Base-by-base conservation (phyloP, 2,888 invertebrate species). In the Euphydryas editha region DNA sequence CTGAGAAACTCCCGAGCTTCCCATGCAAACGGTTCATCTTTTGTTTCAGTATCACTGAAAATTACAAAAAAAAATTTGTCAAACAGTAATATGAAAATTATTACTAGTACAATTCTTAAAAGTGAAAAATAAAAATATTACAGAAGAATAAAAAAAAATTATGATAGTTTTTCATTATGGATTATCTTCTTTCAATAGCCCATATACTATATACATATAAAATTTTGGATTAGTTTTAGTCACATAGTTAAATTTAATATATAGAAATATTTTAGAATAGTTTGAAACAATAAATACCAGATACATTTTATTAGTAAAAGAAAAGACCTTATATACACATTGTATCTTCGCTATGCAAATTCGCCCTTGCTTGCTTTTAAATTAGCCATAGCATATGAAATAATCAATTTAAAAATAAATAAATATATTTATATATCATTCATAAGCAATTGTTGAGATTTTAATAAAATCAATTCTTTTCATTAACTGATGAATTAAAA, bases 1-100 rank as follows among this genome's bases (percentile, higher is more conserved):
- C 99, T 94, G 58, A 99, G 93, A 82, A 96, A 99, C 90, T 99
- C 99, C 63, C 99, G 95, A 1, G 99, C 97, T 83, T 99, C 99
- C 99, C 99, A 99, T 0, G 99, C 99, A 93, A 94, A 99, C 1
- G 99, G 97, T 89, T 99, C 97, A 84, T 98, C 98, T 84, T 95
- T 96, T 13, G 95, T 94, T 79, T 96, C 96, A 54, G 94, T 94
- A 49, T 94, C 93, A 84, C 94, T 95, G 84, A 59, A 77, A 81
- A 20, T 62, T 54, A 21, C 30, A 46, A 18, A n/a, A 30, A n/a
- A n/a, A 18, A 3, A 7, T 63, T 24, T 1, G 15, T 58, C 4
- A 51, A 20, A 7, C n/a, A 39, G 20, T 18, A 42, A n/a, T 47
- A 30, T 10, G 13, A 10, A 21, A n/a, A n/a, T 44, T 30, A 18